Base-by-base conservation (phyloP, 2,888 invertebrate genomes). In the Brachycybe producta region DNA sequence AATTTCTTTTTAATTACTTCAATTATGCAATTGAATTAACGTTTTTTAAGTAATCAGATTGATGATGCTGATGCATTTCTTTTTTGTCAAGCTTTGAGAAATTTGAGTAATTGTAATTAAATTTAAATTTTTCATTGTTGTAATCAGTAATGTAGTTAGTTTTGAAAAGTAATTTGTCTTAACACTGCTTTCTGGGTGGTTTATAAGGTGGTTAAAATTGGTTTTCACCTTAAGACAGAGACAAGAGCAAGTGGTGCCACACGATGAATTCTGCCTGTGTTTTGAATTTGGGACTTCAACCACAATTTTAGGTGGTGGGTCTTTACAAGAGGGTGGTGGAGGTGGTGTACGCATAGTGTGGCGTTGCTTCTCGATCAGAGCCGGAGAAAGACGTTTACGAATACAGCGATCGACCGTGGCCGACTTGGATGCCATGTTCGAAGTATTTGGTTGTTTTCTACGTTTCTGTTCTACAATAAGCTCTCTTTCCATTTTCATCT, bases 161-260 rank as follows among this genome's bases (percentile, higher is more conserved):
- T n/a, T n/a, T n/a, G n/a, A n/a, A n/a, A n/a, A n/a, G n/a, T n/a
- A n/a, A n/a, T n/a, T n/a, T n/a, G n/a, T n/a, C n/a, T n/a, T n/a
- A n/a, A n/a, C n/a, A n/a, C n/a, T n/a, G n/a, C n/a, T n/a, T n/a
- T n/a, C n/a, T n/a, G n/a, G n/a, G n/a, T n/a, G n/a, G n/a, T n/a
- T n/a, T n/a, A n/a, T n/a, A n/a, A n/a, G n/a, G n/a, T n/a, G n/a
- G n/a, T n/a, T n/a, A n/a, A n/a, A n/a, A n/a, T n/a, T n/a, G 15
- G 8, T 11, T 8, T 19, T 13, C 15, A 35, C 45, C 45, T 45
- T 45, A 19, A 45, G 21, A 21, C 45, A 45, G 4, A 45, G 34
- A 13, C 45, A 45, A 8, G 45, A 45, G 17, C 45, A 45, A 13
- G 34, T 45, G 1, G 45, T 45, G 5, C 45, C 45, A 26, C 45